These are phyloP conservation scores for Sylvilagus floridanus DNA, from an alignment of 2,797 vertebrate genomes.

Conservation along the genomic window DNA sequence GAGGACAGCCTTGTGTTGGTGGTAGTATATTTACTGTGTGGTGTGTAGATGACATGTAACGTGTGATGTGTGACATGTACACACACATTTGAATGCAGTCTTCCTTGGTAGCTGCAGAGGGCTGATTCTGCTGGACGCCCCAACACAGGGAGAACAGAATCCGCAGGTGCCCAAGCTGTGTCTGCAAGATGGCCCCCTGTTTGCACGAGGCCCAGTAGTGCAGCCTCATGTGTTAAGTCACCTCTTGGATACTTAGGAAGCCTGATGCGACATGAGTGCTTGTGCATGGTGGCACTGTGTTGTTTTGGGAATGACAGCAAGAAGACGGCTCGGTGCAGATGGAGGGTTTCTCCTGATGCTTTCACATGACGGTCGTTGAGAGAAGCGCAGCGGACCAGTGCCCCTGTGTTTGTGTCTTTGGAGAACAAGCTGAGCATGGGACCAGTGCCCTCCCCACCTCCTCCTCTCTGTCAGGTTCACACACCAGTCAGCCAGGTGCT, in stretches of 20 bases:
- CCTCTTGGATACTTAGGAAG: background rate
- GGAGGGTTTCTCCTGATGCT: no score
- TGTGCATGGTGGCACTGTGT: no score
- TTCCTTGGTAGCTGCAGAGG: background rate
- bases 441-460: background rate
- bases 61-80: no score
- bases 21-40: no score
- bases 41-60: no score
- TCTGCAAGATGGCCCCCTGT: background rate
- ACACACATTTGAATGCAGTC: background rate
- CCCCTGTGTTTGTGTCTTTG: background rate
- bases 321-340: background rate
- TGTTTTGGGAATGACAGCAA: background rate
- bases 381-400: no score
- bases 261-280: background rate
- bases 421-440: background rate
- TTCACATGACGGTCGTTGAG: no score
- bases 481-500: background rate
- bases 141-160: background rate
- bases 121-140: background rate
- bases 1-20: no score
- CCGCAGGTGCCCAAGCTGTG: background rate
- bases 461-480: background rate
- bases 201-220: fast-evolving
- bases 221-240: no score